Conservation (phyloP, 2,113 vertebrate species). For the Odontophorus gujanensis region DNA sequence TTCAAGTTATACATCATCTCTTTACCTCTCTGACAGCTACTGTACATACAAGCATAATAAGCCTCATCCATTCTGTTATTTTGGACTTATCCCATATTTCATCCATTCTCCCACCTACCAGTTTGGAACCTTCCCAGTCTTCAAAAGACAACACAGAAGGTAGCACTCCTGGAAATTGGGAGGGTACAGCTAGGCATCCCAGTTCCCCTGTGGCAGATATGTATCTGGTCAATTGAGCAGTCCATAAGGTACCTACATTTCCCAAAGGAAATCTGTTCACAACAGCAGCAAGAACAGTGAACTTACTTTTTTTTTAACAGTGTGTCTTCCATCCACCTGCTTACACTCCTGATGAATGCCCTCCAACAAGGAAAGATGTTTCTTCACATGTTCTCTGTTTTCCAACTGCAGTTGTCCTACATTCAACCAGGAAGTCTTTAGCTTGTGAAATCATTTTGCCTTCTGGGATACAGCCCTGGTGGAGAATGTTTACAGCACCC, state of each 20-base stretch:
- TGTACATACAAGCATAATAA: neutral
- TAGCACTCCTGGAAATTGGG: rapidly evolving
- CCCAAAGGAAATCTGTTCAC: too few relatives aligned
- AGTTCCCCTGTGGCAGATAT: neutral
- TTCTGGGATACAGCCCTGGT: neutral
- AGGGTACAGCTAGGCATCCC: neutral
- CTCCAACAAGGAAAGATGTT: neutral
- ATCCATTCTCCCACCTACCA: neutral
- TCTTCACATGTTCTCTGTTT: neutral
- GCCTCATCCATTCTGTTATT: neutral
- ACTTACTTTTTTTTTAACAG: neutral
- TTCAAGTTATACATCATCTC: neutral
- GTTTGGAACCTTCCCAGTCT: neutral
- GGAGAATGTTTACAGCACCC: neutral
- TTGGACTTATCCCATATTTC: neutral
- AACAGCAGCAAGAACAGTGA: neutral
- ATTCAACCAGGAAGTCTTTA: neutral
- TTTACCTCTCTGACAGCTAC: neutral
- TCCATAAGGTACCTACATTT: neutral
- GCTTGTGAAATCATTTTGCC: neutral
- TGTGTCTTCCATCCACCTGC: neutral
- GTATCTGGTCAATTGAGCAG: neutral
- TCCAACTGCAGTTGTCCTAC: neutral
- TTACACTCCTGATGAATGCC: neutral
- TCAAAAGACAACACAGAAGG: neutral